phyloP scores from a whole-genome alignment of 2,113 vertebrate genomes.

The Sterrhoptilus dennistouni region DNA sequence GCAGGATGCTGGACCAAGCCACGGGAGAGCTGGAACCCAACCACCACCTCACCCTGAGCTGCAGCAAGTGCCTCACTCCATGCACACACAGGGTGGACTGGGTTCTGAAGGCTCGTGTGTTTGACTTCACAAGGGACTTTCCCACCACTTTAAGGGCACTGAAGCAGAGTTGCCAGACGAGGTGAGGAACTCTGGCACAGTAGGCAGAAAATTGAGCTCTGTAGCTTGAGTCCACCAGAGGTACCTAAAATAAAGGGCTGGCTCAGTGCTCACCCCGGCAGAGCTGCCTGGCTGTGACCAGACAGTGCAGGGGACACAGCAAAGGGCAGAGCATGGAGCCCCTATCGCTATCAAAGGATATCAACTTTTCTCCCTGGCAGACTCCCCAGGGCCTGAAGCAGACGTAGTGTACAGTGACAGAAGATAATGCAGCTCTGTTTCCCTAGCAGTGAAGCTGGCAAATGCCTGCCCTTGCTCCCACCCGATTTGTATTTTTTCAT shows the following conservation, averaged over 20 bases:
- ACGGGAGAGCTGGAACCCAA: neutral
- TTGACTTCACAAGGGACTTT: neutral
- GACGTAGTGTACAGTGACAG: rapidly evolving
- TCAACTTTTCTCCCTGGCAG: neutral
- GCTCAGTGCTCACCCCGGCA: rapidly evolving
- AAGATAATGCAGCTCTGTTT: rapidly evolving
- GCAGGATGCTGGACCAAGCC: neutral
- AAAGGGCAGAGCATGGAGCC: rapidly evolving
- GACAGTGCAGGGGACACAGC: neutral
- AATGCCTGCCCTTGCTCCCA: neutral
- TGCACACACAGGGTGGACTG: rapidly evolving
- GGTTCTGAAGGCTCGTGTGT: neutral
- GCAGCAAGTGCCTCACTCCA: neutral
- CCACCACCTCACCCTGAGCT: rapidly evolving
- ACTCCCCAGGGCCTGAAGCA: neutral
- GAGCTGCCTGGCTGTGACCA: neutral
- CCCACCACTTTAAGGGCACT: no score
- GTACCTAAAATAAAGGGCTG: neutral
- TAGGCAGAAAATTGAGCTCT: neutral
- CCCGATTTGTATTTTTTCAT: neutral
- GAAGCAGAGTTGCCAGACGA: rapidly evolving
- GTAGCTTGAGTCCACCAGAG: rapidly evolving
- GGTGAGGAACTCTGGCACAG: neutral
- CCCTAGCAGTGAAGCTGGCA: neutral
- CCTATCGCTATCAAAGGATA: rapidly evolving